Evolutionary conservation across 2,797 vertebrate genomes (phyloP).

Genomic region (Phataginus tricuspis): DNA sequence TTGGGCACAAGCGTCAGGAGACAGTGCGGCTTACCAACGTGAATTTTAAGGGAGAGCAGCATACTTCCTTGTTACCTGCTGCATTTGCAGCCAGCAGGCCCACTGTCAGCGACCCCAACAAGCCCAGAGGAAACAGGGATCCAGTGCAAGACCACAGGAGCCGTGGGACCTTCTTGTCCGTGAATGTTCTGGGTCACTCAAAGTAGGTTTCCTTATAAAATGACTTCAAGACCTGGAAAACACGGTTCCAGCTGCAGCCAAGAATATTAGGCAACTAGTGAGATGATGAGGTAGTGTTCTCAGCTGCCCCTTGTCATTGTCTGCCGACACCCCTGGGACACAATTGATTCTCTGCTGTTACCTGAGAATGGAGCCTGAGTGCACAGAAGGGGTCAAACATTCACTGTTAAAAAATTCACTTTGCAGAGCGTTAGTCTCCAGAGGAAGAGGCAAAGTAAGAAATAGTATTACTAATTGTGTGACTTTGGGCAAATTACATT

Average conservation of each 20-base stretch:
- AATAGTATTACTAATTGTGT: background rate
- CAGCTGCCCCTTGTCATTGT: background rate
- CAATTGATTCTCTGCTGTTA: background rate
- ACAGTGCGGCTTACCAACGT: fast-evolving
- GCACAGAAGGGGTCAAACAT: background rate
- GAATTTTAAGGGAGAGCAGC: background rate
- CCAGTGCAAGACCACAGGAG: slow-evolving; percentile 93
- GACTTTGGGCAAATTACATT: background rate
- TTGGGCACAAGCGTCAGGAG: fast-evolving
- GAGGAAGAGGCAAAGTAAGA: background rate
- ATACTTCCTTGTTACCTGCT: slow-evolving; percentile 87
- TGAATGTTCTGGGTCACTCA: slow-evolving; percentile 79
- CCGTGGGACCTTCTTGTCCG: slow-evolving; percentile 84
- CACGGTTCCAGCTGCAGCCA: background rate
- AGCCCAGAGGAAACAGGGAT: slow-evolving; percentile 93
- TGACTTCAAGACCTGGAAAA: slow-evolving; percentile 91
- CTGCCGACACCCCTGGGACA: background rate
- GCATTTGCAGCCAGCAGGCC: slow-evolving; percentile 89
- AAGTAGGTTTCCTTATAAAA: slow-evolving; percentile 92
- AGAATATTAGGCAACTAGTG: fast-evolving
- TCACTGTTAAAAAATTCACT: background rate
- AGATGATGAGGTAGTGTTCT: background rate
- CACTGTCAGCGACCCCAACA: slow-evolving; percentile 90
- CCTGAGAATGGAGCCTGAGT: background rate
- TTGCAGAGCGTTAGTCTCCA: background rate